Evolutionary conservation across 2,113 vertebrate genomes (phyloP), one percentile per base, ranked within the genome.

Genomic region (Seriola aureovittata): DNA sequence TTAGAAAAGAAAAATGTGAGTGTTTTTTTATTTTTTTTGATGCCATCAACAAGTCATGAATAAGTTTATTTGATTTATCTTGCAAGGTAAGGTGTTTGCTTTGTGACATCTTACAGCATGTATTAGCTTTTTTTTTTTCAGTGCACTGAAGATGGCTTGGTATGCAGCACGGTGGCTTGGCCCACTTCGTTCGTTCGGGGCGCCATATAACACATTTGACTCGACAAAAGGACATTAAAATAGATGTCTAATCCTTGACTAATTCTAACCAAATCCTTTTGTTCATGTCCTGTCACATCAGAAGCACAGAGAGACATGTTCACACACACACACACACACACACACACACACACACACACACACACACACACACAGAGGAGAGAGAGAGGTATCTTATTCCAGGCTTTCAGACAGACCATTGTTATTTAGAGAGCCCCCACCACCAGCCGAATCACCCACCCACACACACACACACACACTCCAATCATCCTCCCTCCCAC

Each of bases 161-260:
- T 86, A 87, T 82, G 75, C 83, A 70, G 78, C 80, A 16, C 19
- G 3, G 58, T 4, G 23, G 55, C 75, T 69, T 65, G 80, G 75
- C 82, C 70, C 71, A 70, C 66, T 87, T 88, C 62, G 73, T 71
- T 64, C 60, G 73, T 67, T 64, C 66, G 3, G 32, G 74, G 74
- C 78, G 1, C 75, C 82, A 44, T 65, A 29, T 25, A 80, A 85
- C 65, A 82, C 80, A 71, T 78, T 80, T 62, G 71, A 89, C 73
- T 90, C 16, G 16, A 92, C 89, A 92, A 84, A 84, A 91, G 85
- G 88, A 85, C 64, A 9, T 88, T 74, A 74, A 91, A 92, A 90
- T 90, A 89, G 89, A 90, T 25, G 72, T 84, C 85, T 94, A 90
- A 93, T 91, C 89, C 89, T 73, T 40, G 40, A 83, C 90, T 88